Conservation (phyloP, 2,888 invertebrate species). For the Timema podura region DNA sequence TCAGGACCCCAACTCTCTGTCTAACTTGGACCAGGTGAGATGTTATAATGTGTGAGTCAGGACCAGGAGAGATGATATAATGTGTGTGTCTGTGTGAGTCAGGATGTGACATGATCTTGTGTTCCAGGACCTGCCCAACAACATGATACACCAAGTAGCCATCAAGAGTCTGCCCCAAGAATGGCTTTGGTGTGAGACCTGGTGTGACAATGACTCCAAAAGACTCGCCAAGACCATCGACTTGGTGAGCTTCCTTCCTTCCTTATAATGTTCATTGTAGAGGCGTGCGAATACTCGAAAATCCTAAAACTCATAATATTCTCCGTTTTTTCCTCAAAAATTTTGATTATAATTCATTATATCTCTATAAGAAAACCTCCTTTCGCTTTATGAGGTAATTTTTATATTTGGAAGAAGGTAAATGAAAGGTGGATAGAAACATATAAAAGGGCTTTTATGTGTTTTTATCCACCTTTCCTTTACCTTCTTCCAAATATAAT, state of each 20-base stretch:
- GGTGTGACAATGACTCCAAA: constrained; percentile 92
- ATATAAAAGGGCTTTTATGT: no score
- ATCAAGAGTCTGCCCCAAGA: constrained; percentile 98
- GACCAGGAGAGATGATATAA: neutral
- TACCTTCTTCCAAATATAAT: no score
- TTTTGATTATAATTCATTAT: no score
- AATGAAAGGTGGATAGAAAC: no score
- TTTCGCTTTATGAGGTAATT: no score
- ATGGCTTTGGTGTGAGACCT: constrained; percentile 99
- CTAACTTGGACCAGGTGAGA: constrained; percentile 76
- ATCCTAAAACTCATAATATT: no score
- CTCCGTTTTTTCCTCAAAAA: no score
- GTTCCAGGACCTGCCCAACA: constrained; percentile 93
- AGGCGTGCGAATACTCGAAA: no score
- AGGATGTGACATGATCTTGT: neutral
- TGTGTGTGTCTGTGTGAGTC: neutral
- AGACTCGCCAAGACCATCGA: constrained; percentile 94
- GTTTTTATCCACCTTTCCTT: no score
- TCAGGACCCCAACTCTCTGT: constrained; percentile 97
- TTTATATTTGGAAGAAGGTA: no score
- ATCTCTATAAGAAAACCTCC: no score
- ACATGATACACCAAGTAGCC: constrained; percentile 99
- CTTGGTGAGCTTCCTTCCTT: constrained; percentile 60
- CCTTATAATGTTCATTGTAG: neutral
- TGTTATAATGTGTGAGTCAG: neutral